Evolutionary conservation across 1,140 invertebrate species (phyloP), one percentile per base, ranked within the genome.

Genomic region (Penaeus vannamei): DNA sequence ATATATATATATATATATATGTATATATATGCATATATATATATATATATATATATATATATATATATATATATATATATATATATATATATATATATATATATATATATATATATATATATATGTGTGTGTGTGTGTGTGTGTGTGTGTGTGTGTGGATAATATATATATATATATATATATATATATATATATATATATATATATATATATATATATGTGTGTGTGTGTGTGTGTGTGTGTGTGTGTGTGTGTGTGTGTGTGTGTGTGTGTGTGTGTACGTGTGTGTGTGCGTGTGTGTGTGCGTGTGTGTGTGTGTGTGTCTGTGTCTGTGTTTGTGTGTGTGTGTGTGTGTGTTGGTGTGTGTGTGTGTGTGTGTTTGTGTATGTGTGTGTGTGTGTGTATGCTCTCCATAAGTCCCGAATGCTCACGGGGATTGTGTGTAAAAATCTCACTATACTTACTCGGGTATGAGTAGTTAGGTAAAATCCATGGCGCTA

Each of bases 41-140:
- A 64, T n/a, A 19, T n/a, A 19, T n/a, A n/a, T n/a, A 19, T 64
- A n/a, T 64, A n/a, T 64, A n/a, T n/a, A 19, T n/a, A 64, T n/a
- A 19, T 17, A 64, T n/a, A 64, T 64, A n/a, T n/a, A n/a, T n/a
- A 64, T n/a, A n/a, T n/a, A n/a, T 64, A 19, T 17, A 64, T n/a
- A 19, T 64, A n/a, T n/a, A 64, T 19, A n/a, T n/a, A n/a, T 64
- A 64, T 64, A 64, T 64, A n/a, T 64, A 64, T 64, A 19, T 19
- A 64, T 64, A 64, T 64, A 64, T n/a, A n/a, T 64, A 64, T 64
- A 64, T n/a, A n/a, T 64, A 64, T 64, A 64, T n/a, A 64, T 64
- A 64, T 64, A 64, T n/a, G n/a, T 64, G n/a, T 64, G n/a, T n/a
- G n/a, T 64, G n/a, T 64, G n/a, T n/a, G n/a, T 64, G n/a, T 64